Evolutionary conservation across 1,140 invertebrate genomes (phyloP), one percentile per base, ranked within the genome.

Genomic region (Anoplophora glabripennis): DNA sequence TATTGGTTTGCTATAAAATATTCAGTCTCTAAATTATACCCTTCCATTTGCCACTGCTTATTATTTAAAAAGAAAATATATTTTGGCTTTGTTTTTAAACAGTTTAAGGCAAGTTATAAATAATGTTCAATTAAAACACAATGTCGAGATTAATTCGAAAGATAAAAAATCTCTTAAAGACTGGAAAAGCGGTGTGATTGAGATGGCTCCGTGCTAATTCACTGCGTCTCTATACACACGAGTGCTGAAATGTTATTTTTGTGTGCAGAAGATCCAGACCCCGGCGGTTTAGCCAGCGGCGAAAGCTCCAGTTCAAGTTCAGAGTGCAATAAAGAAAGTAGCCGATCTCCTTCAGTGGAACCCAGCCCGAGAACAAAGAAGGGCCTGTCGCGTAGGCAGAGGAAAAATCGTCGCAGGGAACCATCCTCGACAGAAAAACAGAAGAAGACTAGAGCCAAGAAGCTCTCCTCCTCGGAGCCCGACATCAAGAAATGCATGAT

Each of bases 261-360:
- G 61, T 69, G 63, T 67, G 69, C 74, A 71, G 74, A 77, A 68
- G 69, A 76, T 42, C 72, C 73, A 60, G 77, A 78, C 53, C 72
- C 74, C 33, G 74, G 71, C 44, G 75, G 72, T 36, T 59, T 37
- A 14, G 15, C 28, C 33, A 41, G 47, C 21, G 38, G 21, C 4
- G 45, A 49, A 33, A 44, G 42, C 28, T 28, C 28, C 54, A 75
- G 65, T 61, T 70, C 64, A 33, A 67, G 57, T 1, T 28, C 21
- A 28, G 73, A 70, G 45, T 70, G 53, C n/a, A 72, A 67, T 61
- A 74, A 74, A 57, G 73, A 73, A 53, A 76, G 69, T 61, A 70
- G 62, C 48, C 12, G 36, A 9, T 42, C 57, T 10, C 48, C 63
- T 2, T 59, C 60, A 7, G 48, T 35, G 5, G 56, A 46, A 33